These are phyloP conservation scores for Salticus scenicus DNA, from an alignment of 2,888 invertebrate species.

Conservation along the genomic window DNA sequence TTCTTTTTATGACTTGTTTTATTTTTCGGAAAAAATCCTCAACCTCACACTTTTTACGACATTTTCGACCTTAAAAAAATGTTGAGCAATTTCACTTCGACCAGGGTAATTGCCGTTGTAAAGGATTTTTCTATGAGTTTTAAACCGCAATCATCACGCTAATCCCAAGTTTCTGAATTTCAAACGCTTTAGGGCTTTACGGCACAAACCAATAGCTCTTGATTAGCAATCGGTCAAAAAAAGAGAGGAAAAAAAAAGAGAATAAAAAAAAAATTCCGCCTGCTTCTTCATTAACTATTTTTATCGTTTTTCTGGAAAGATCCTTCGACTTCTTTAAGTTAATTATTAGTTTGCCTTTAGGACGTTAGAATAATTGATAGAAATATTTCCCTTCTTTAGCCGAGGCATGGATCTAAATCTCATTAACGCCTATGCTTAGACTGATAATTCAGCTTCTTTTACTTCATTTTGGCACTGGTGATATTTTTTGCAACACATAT, in stretches of 20 bases:
- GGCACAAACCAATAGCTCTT: slow-evolving; percentile 37
- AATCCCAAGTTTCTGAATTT: not conserved
- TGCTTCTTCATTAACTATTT: slow-evolving; percentile 57
- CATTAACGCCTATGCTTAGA: slow-evolving; percentile 36
- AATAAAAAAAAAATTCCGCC: slow-evolving; percentile 21
- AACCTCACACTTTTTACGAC: slow-evolving; percentile 1
- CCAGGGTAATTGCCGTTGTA: not conserved
- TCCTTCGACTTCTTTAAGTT: slow-evolving; percentile 42
- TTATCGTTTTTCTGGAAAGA: slow-evolving; percentile 37
- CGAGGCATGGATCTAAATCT: slow-evolving; percentile 51
- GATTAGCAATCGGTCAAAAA: slow-evolving; percentile 24
- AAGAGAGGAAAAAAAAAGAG: slow-evolving; percentile 21
- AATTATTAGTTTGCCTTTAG: slow-evolving; percentile 44
- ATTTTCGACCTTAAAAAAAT: not conserved
- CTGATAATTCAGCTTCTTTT: slow-evolving; percentile 40
- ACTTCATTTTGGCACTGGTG: not conserved
- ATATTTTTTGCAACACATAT: not conserved
- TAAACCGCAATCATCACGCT: not conserved
- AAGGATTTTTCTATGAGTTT: slow-evolving; percentile 1
- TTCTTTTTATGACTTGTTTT: too few relatives aligned
- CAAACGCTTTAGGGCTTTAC: not conserved
- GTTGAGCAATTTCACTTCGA: not conserved
- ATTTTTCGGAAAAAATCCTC: not conserved
- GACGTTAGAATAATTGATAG: slow-evolving; percentile 41
- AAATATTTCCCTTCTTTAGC: slow-evolving; percentile 15